phyloP scores from a whole-genome alignment of 2,113 vertebrate species.

The Azemiops feae region DNA sequence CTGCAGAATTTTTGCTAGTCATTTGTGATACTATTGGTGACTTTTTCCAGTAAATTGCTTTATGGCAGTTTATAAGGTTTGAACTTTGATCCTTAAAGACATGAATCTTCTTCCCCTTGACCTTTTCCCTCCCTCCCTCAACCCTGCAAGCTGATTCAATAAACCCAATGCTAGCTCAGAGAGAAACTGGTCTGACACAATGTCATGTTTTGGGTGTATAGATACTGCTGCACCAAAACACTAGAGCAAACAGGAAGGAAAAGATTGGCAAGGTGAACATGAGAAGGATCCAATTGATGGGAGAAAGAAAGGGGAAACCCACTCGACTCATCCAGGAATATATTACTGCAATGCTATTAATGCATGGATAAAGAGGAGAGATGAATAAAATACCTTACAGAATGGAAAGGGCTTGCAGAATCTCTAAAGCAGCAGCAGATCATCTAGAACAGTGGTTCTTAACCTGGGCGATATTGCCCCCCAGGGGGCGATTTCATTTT shows the following conservation, averaged over 20 bases:
- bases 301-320: background rate
- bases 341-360: background rate
- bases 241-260: background rate
- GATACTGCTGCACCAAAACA: background rate
- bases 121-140: rapidly evolving
- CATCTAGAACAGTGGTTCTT: too few relatives aligned
- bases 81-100: background rate
- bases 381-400: background rate
- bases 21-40: background rate
- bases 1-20: background rate
- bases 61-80: background rate
- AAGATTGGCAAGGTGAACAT: background rate
- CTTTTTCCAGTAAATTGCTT: background rate
- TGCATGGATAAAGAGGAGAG: background rate
- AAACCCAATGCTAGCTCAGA: background rate
- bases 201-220: background rate
- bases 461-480: too few relatives aligned
- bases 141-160: background rate
- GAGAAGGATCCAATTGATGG: background rate
- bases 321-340: background rate
- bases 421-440: background rate
- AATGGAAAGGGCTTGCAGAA: background rate
- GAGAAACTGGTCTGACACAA: background rate
- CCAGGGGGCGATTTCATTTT: too few relatives aligned
- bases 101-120: background rate